Conservation (phyloP, 2,797 vertebrate species). For the Eospalax fontanierii region DNA sequence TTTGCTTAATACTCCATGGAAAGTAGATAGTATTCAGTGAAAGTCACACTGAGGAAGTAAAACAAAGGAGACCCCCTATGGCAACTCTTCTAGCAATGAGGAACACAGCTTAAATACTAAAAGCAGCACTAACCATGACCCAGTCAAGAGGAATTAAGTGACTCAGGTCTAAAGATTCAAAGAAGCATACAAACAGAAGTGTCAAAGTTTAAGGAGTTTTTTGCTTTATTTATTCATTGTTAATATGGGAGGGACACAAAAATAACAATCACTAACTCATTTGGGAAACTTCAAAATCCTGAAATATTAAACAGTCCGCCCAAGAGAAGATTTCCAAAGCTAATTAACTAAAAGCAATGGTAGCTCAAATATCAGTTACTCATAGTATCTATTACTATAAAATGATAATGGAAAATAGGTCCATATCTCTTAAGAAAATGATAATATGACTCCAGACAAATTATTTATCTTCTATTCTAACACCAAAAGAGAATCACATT, state of each 20-base stretch:
- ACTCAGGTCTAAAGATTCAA: neutral
- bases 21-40: constrained; percentile 15
- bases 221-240: neutral
- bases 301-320: neutral
- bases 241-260: neutral
- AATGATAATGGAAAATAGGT: constrained; percentile 3
- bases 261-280: constrained; percentile 25
- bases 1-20: neutral
- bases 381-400: constrained; percentile 7
- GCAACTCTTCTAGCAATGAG: neutral
- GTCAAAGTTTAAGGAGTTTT: neutral
- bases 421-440: neutral
- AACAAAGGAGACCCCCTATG: neutral
- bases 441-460: neutral
- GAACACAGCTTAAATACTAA: constrained; percentile 40
- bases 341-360: constrained; percentile 18
- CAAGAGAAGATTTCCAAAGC: neutral
- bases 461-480: constrained; percentile 15
- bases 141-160: neutral
- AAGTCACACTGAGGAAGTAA: neutral
- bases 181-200: constrained; percentile 19
- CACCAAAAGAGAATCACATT: constrained; percentile 19
- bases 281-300: constrained; percentile 38
- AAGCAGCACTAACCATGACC: constrained; percentile 22
- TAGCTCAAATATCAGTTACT: constrained; percentile 40